These are phyloP conservation scores for Polyodon spathula DNA, from an alignment of 2,113 vertebrate genomes.

Conservation along the genomic window DNA sequence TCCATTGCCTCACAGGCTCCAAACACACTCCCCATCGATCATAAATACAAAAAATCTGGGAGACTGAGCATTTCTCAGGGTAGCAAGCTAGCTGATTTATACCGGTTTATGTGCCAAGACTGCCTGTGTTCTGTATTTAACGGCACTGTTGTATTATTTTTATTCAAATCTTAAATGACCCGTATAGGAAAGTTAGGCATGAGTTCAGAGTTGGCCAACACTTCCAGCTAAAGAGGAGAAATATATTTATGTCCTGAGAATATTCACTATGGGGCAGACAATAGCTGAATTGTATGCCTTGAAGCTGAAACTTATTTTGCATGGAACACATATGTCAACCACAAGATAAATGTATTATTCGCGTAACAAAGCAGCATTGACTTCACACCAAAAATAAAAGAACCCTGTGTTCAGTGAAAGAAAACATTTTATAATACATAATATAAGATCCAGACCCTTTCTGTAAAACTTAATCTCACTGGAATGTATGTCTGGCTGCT, in stretches of 20 bases:
- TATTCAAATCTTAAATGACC: conserved; percentile 7
- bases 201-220: not conserved
- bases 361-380: too few species aligned
- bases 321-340: not conserved
- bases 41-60: not conserved
- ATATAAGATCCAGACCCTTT: too few species aligned
- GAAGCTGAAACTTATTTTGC: not conserved
- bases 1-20: conserved; percentile 7
- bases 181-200: conserved; percentile 1
- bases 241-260: not conserved
- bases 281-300: not conserved
- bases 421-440: too few species aligned
- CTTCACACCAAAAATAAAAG: too few species aligned
- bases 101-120: not conserved
- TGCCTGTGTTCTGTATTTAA: not conserved
- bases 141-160: not conserved
- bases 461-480: too few species aligned
- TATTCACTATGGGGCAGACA: not conserved
- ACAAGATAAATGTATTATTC: too few species aligned
- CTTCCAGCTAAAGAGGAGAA: not conserved
- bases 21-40: not conserved
- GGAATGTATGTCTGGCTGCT: too few species aligned
- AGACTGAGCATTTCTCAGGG: not conserved
- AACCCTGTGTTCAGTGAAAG: too few species aligned
- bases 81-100: not conserved